phyloP scores from a whole-genome alignment of 2,888 invertebrate genomes.

The Zaprionus lineosus region DNA sequence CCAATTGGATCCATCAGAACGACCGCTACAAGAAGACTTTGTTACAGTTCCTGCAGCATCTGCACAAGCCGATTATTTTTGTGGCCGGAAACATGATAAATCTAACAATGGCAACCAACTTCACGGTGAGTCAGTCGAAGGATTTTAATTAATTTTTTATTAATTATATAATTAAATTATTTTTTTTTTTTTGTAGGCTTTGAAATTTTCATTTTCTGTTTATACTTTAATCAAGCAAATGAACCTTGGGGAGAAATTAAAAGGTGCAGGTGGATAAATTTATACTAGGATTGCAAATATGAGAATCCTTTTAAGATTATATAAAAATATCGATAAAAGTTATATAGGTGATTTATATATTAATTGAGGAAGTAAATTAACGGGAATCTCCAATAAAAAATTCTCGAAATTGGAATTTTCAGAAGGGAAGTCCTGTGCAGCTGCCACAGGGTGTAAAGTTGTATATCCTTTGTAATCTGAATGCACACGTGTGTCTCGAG shows the following conservation, averaged over 20 bases:
- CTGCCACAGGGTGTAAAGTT: too few species aligned
- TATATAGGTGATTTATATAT: too few species aligned
- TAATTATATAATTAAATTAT: neutral
- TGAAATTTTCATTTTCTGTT: slow-evolving; percentile 72
- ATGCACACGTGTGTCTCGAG: too few species aligned
- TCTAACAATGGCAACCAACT: slow-evolving; percentile 70
- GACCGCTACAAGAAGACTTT: slow-evolving; percentile 55
- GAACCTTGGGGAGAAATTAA: slow-evolving; percentile 56
- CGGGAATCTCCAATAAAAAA: too few species aligned
- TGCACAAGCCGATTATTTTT: slow-evolving; percentile 66
- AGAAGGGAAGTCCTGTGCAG: too few species aligned
- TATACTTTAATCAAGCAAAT: slow-evolving; percentile 72
- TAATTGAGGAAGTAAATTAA: too few species aligned
- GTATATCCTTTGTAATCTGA: too few species aligned
- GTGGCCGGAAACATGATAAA: slow-evolving; percentile 69
- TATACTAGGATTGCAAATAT: too few species aligned
- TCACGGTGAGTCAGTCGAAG: slow-evolving; percentile 50
- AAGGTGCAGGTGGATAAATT: neutral
- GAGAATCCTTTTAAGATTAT: too few species aligned
- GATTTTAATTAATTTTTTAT: neutral
- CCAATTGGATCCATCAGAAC: slow-evolving; percentile 66
- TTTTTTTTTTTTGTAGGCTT: slow-evolving; percentile 52
- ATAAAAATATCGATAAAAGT: too few species aligned
- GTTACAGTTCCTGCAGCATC: slow-evolving; percentile 59
- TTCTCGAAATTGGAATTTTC: too few species aligned